Conservation (phyloP, 2,113 vertebrate species). For the Chlamydotis undulata region DNA sequence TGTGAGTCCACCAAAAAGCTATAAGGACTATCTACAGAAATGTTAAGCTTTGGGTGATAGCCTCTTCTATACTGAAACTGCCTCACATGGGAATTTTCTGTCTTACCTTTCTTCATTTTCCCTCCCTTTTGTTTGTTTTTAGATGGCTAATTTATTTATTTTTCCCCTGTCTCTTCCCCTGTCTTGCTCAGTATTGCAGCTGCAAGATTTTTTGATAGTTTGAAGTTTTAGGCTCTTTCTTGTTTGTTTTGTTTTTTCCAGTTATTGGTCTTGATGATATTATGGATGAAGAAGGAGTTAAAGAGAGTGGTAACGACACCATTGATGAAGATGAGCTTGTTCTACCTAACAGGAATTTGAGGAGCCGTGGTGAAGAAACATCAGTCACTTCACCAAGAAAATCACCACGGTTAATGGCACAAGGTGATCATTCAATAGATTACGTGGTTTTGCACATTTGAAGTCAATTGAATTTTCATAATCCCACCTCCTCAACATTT, state of each 20-base stretch:
- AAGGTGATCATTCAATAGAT: slow-evolving; percentile 71
- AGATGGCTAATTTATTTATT: background rate
- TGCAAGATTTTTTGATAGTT: background rate
- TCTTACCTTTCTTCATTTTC: background rate
- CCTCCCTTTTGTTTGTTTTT: background rate
- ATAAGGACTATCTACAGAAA: slow-evolving; percentile 13
- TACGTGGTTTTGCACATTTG: background rate
- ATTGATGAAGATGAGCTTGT: slow-evolving; percentile 81
- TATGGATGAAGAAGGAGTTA: slow-evolving; percentile 83
- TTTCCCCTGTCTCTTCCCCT: background rate
- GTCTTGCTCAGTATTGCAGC: background rate
- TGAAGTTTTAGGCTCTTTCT: slow-evolving; percentile 53
- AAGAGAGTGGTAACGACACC: slow-evolving; percentile 78
- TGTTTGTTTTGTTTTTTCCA: slow-evolving; percentile 60
- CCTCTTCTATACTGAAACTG: slow-evolving; percentile 21
- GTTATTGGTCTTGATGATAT: slow-evolving; percentile 84
- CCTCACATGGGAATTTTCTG: slow-evolving; percentile 21
- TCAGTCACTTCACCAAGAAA: slow-evolving; percentile 80
- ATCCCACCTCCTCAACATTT: background rate
- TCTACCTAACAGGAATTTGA: slow-evolving; percentile 75
- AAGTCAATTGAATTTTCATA: background rate
- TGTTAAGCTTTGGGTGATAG: slow-evolving; percentile 38
- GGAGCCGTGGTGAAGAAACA: slow-evolving; percentile 75
- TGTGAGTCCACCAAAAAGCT: slow-evolving; percentile 43
- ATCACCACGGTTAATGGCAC: slow-evolving; percentile 82